Percentiles rank a stretch among this genome's conserved stretches.
phyloP scores from a whole-genome alignment of 2,113 vertebrate species.

The Periophthalmus modestus region DNA sequence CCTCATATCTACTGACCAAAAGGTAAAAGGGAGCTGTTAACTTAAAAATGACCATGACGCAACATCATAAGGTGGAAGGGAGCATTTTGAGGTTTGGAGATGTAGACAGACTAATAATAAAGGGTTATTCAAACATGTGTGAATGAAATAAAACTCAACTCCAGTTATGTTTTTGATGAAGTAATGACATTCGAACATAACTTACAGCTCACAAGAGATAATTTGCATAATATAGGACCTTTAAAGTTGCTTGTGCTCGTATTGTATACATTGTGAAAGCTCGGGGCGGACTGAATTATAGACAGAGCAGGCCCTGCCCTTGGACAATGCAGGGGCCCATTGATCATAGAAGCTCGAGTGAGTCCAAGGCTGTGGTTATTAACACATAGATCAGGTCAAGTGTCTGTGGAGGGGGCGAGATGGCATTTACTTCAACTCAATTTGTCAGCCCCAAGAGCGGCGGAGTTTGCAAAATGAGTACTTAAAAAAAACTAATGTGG shows the following conservation, averaged over 20 bases:
- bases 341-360: conserved; percentile 16
- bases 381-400: not conserved
- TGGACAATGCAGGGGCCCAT: conserved; percentile 14
- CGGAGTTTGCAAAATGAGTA: not conserved
- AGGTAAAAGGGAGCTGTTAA: no score
- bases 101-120: no score
- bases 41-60: no score
- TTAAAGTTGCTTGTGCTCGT: not conserved
- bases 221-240: no score
- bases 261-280: not conserved
- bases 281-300: conserved; percentile 18
- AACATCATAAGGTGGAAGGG: no score
- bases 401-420: not conserved
- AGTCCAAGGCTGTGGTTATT: not conserved
- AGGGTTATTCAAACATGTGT: no score
- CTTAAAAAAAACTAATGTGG: not conserved
- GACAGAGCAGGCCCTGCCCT: conserved; percentile 20
- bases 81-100: no score
- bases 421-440: not conserved
- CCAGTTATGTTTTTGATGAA: no score
- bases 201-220: no score
- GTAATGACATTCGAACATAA: no score
- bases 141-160: no score
- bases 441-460: not conserved
- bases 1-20: no score